A percentile compares a stretch with the other conserved stretches of the same genome.
Evolutionary conservation across 1,140 invertebrate genomes (phyloP).

Genomic region (Trialeurodes vaporariorum): DNA sequence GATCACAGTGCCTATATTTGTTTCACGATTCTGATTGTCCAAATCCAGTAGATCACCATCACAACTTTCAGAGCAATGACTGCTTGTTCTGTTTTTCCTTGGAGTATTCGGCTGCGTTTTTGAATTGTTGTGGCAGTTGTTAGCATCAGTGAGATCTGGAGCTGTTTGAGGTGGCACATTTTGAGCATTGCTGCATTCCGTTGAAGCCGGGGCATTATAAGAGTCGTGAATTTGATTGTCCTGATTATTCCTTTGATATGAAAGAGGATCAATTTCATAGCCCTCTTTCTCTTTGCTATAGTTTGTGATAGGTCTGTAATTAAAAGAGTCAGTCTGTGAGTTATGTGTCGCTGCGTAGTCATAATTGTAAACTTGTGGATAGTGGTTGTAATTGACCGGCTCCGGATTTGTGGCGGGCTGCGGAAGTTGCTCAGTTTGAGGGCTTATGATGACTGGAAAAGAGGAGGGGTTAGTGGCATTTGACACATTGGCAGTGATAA

Average conservation of each 20-base stretch:
- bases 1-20: not conserved
- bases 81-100: not conserved
- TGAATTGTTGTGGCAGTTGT: not conserved
- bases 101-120: not conserved
- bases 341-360: too few species aligned
- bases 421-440: not conserved
- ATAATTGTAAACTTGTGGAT: not conserved
- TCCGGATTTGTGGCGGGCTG: not conserved
- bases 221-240: not conserved
- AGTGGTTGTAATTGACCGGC: not conserved
- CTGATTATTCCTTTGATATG: not conserved
- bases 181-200: not conserved
- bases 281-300: not conserved
- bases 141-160: not conserved
- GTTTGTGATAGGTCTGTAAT: not conserved
- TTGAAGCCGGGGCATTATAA: not conserved
- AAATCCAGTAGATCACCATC: not conserved
- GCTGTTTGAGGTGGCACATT: not conserved
- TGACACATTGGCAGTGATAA: slow-evolving; percentile 1
- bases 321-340: not conserved
- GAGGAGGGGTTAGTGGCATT: not conserved
- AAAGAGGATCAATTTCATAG: not conserved
- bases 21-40: not conserved
- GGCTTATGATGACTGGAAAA: not conserved
- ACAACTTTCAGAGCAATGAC: not conserved